Conservation (phyloP, 2,797 vertebrate species). For the Manis crassicaudata region DNA sequence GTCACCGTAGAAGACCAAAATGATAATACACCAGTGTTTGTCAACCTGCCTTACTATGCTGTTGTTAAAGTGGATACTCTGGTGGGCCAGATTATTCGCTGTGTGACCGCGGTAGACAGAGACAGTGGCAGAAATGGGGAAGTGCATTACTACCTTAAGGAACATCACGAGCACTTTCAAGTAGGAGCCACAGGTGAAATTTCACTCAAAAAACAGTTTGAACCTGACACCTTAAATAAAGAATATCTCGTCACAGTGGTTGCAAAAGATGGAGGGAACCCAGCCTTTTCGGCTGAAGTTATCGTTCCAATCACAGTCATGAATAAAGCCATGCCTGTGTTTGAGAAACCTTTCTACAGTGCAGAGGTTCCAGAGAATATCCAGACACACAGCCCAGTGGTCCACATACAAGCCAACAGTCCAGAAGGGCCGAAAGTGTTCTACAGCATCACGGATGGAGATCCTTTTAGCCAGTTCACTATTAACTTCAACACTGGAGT, state of each 20-base stretch:
- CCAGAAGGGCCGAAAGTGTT: conserved; percentile 96
- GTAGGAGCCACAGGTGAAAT: conserved; percentile 92
- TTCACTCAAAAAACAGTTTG: conserved; percentile 92
- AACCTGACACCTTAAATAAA: conserved; percentile 92
- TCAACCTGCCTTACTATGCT: conserved; percentile 96
- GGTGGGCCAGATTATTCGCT: conserved; percentile 91
- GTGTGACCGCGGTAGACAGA: conserved; percentile 94
- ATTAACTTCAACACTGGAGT: conserved; percentile 98
- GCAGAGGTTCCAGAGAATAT: conserved; percentile 96
- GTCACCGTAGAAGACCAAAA: conserved; percentile 94
- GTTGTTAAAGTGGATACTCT: conserved; percentile 93
- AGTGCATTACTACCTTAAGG: conserved; percentile 92
- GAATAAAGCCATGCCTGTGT: conserved; percentile 97
- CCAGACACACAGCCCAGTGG: conserved; percentile 93
- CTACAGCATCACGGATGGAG: conserved; percentile 96
- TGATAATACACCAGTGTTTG: conserved; percentile 94
- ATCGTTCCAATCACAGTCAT: conserved; percentile 93
- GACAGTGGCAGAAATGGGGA: conserved; percentile 92
- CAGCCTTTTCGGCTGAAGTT: conserved; percentile 91
- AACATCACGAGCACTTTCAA: conserved; percentile 93
- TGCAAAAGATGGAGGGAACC: conserved; percentile 93
- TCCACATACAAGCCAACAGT: conserved; percentile 95
- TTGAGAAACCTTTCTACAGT: conserved; percentile 97
- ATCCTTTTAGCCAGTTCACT: conserved; percentile 96
- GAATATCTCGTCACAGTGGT: conserved; percentile 92